A percentile compares a stretch with the other conserved stretches of the same genome.
phyloP scores from a whole-genome alignment of 1,140 invertebrate species.

The Hydropsyche tenuis region DNA sequence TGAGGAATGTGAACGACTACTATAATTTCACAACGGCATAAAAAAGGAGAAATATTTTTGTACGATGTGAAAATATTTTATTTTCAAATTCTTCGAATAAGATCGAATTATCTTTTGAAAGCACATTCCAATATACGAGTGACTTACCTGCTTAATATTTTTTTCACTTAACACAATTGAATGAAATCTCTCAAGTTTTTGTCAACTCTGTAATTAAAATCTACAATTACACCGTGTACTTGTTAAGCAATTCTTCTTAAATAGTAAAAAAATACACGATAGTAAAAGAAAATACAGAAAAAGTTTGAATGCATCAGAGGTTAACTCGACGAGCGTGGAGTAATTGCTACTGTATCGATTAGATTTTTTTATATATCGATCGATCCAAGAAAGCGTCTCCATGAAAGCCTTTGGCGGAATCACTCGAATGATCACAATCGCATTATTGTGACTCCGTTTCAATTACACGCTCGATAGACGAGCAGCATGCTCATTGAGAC shows the following conservation, averaged over 20 bases:
- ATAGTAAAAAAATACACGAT: not conserved
- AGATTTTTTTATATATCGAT: slow-evolving; percentile 4
- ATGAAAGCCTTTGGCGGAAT: slow-evolving; percentile 8
- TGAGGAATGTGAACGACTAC: slow-evolving; percentile 8
- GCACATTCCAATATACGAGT: too few relatives aligned
- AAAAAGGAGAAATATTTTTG: not conserved
- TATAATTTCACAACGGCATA: not conserved
- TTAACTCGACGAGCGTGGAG: slow-evolving; percentile 17
- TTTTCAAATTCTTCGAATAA: not conserved
- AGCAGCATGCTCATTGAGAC: slow-evolving; percentile 23
- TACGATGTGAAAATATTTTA: not conserved
- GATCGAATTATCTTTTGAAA: not conserved
- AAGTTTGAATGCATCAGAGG: not conserved
- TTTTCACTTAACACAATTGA: not conserved
- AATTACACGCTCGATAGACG: slow-evolving; percentile 41
- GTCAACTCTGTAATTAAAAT: not conserved
- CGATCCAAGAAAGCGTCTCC: slow-evolving; percentile 4
- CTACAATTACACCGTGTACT: not conserved
- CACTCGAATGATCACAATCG: slow-evolving; percentile 39
- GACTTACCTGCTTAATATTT: too few relatives aligned
- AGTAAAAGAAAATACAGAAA: not conserved
- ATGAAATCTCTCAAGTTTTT: not conserved
- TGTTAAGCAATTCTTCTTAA: not conserved
- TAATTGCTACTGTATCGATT: slow-evolving; percentile 33
- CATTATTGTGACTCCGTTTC: slow-evolving; percentile 37